A percentile compares a stretch with the other conserved stretches of the same genome.
These are phyloP conservation scores for Formicarius rufipectus DNA, from an alignment of 2,113 vertebrate genomes.

Conservation along the genomic window DNA sequence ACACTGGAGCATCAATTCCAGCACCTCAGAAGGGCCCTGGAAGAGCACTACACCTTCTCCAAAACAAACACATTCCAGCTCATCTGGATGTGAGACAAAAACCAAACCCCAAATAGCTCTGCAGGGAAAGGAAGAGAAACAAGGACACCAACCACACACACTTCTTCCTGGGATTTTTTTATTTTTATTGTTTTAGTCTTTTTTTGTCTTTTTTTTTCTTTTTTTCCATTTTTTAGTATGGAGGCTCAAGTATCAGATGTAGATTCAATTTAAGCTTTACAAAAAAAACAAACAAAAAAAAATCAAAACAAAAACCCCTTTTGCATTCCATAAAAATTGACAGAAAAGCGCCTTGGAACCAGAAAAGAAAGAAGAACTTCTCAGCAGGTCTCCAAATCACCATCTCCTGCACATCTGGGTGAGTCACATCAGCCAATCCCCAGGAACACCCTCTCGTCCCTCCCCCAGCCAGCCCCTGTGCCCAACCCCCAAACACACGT, in stretches of 20 bases:
- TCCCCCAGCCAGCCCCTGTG: background rate
- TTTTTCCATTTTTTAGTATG: constrained; percentile 70
- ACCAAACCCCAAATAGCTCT: background rate
- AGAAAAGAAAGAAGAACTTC: constrained; percentile 24
- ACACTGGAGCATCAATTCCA: background rate
- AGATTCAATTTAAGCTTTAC: constrained; percentile 82
- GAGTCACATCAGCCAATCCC: background rate
- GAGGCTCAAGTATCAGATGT: constrained; percentile 83
- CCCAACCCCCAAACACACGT: constrained; percentile 70
- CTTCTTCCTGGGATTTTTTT: constrained; percentile 48
- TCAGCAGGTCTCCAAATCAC: constrained; percentile 32
- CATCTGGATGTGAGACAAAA: background rate
- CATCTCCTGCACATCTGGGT: constrained; percentile 31
- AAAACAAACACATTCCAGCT: background rate
- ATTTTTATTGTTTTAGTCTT: constrained; percentile 42
- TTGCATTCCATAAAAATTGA: constrained; percentile 82
- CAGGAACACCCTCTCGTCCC: constrained; percentile 19
- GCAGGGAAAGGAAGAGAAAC: background rate
- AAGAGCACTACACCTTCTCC: background rate
- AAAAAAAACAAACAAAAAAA: constrained; percentile 72
- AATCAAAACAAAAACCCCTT: constrained; percentile 70
- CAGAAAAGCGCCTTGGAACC: constrained; percentile 72
- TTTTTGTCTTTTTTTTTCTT: constrained; percentile 1
- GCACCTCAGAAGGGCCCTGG: accelerated
- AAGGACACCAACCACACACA: background rate